Evolutionary conservation across 2,888 invertebrate genomes (phyloP), one percentile per base, ranked within the genome.

Genomic region (Apodemia duryi): DNA sequence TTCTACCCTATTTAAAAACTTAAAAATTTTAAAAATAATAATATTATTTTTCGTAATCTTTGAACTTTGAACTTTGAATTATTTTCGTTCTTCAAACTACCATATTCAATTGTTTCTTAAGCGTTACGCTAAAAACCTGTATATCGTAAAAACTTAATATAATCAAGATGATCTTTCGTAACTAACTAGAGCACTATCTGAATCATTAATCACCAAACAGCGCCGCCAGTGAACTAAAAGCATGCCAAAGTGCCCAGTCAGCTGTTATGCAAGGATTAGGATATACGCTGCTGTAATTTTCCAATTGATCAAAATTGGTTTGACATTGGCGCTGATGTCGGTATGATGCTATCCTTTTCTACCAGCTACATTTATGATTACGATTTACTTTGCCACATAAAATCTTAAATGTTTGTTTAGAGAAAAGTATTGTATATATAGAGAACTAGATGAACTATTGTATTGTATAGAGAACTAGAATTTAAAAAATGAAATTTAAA

Each of bases 221-320:
- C 10, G 49, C 61, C 49, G 61, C 32, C 61, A 51, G 61, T 51
- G 49, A 65, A 61, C 49, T 63, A 61, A 52, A 61, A 66, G 49
- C 65, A 60, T 65, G 60, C 69, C 66, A 68, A 68, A 63, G 64
- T 63, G 64, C 61, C 38, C 52, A 67, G 63, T 67, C 68, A 61
- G 66, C 64, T 67, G 66, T 66, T 67, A 67, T 57, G 38, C 62
- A 13, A 67, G 65, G 63, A 68, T 66, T 66, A 71, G 69, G 68
- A 70, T 69, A 67, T 67, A 67, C 65, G 66, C 64, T 57, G 57
- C 66, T 66, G 68, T 72, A 72, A 72, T 74, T 74, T 70, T 69
- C 67, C 74, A 74, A 75, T 73, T 72, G 73, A 71, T 69, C 70
- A 72, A 71, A 74, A 75, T 75, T 73, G 73, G 69, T 73, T 71